Evolutionary conservation across 2,113 vertebrate genomes (phyloP), one percentile per base, ranked within the genome.

Genomic region (Hymenochirus boettgeri): DNA sequence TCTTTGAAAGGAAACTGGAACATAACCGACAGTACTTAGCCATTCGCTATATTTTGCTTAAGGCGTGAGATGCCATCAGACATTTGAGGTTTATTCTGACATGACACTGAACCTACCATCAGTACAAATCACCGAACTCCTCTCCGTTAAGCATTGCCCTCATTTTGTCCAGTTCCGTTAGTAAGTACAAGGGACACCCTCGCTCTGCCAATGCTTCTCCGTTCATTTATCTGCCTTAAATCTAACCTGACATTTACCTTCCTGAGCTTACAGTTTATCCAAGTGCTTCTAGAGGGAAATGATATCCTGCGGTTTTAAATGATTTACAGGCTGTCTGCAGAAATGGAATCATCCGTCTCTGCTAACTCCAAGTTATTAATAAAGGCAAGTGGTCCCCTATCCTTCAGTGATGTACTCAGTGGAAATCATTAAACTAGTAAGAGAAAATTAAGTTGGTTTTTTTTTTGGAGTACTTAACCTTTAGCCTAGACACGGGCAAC

Each of bases 241-340:
- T 58, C 55, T 58, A 42, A 33, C 35, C 54, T 66, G 55, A 52
- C 55, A 66, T 66, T 66, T 66, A 58, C 64, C 55, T 58, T 54
- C 45, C 45, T 23, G 24, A 57, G 64, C 64, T 47, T 66, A 46
- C 54, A 51, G 55, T 50, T 66, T 58, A 66, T 57, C 45, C 55
- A 50, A 55, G 51, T 64, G 21, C 33, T 53, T 17, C 55, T 27
- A 31, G 29, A 37, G 22, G 17, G 23, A 37, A 51, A 66, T 39
- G 19, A 57, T 50, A 50, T 51, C 46, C 55, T 21, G 54, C 45
- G 23, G 45, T 60, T 25, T 26, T 69, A 29, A 57, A 69, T 60
- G 42, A 69, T 60, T 69, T 29, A 59, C 24, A 27, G n/a, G 53
- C 13, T 22, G 55, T 66, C 64, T 51, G 29, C 5, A 4, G 55